Evolutionary conservation across 2,113 vertebrate species (phyloP).

Genomic region (Peromyscus californicus): DNA sequence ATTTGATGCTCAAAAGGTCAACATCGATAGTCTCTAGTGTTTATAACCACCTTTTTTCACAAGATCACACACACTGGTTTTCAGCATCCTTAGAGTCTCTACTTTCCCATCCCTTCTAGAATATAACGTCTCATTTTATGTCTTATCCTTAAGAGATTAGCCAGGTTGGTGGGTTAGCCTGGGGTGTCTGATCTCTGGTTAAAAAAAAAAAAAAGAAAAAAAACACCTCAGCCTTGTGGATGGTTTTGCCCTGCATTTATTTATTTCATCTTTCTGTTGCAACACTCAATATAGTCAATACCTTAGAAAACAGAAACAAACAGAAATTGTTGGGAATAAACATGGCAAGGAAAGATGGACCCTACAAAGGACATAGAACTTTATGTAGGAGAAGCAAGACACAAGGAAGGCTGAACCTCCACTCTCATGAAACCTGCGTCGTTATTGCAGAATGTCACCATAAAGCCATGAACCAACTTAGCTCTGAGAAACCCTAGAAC

Average conservation of each 20-base stretch:
- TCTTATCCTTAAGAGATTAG: background rate
- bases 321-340: slow-evolving; percentile 11
- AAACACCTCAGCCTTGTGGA: background rate
- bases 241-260: background rate
- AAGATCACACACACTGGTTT: background rate
- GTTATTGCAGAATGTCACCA: background rate
- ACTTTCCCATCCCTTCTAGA: background rate
- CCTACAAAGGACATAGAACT: background rate
- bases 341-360: background rate
- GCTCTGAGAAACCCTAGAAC: background rate
- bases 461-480: background rate
- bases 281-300: background rate
- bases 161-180: background rate
- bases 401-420: background rate
- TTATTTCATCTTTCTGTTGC: background rate
- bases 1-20: background rate
- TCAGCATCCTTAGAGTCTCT: slow-evolving; percentile 2
- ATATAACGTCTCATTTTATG: background rate
- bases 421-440: background rate
- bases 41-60: slow-evolving; percentile 16
- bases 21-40: background rate
- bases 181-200: background rate
- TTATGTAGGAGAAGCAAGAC: background rate
- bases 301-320: slow-evolving; percentile 7
- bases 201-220: background rate